Base-by-base conservation (phyloP, 2,113 vertebrate species). In the Sporophila hypoxantha region DNA sequence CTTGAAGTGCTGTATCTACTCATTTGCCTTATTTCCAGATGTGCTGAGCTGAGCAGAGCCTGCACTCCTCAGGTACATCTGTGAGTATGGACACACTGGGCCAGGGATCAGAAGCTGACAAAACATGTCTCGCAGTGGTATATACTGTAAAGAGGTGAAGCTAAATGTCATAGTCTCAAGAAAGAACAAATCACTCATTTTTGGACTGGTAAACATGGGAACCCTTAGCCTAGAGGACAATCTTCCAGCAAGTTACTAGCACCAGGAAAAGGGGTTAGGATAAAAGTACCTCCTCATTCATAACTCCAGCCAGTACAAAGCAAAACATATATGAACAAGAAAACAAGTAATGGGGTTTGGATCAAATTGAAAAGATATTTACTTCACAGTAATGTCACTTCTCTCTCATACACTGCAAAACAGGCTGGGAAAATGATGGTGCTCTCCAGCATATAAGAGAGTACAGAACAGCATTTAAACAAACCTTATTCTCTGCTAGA, bases 401-500 rank as follows among this genome's bases (percentile, higher is more conserved):
- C 50, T 78, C 39, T 85, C 60, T 81, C 76, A 88, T 42, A 78
- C 19, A 55, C 1, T 78, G 70, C 42, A 89, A 66, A 83, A 85
- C 14, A 25, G n/a, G 17, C 12, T 81, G 62, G 32, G 50, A 81
- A 88, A 71, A 59, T 66, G 27, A 71, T 1, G 5, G 44, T 70
- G 32, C 69, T 71, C 75, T 94, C 73, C 60, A 78, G 50, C 25
- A 85, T 30, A 14, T 41, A 59, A 76, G 8, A 42, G 13, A 83
- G 29, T 61, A 76, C 17, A 87, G 80, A 93, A 89, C 27, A 87
- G 65, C 30, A 53, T 57, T 70, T 9, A 89, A 93, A 82, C 64
- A 92, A 84, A 92, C 42, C 37, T 92, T 86, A 68, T 59, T 87
- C 47, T 85, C 60, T 83, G 55, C 32, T 77, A 86, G 61, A 81